Percentiles rank a stretch among this genome's conserved stretches.
phyloP scores from a whole-genome alignment of 1,140 invertebrate genomes.

The Micrasema minimum region DNA sequence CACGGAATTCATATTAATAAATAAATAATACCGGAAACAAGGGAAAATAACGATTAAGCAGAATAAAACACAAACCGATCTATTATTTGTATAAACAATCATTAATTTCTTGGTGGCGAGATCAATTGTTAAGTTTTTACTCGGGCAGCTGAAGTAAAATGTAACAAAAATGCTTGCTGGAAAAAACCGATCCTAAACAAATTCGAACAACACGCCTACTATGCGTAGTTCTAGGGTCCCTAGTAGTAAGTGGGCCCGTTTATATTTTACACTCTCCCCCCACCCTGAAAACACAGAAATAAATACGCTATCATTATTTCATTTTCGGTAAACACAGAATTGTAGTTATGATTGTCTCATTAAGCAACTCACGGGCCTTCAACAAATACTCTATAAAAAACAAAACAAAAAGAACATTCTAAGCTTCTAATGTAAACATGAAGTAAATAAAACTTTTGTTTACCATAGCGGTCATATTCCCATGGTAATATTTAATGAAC shows the following conservation, averaged over 20 bases:
- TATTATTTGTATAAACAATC: slow-evolving; percentile 48
- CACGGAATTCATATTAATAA: slow-evolving; percentile 34
- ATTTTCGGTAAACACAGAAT: slow-evolving; percentile 19
- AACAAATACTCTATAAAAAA: slow-evolving; percentile 11
- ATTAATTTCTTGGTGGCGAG: slow-evolving; percentile 28
- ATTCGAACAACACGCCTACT: too few relatives aligned
- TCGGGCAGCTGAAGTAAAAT: slow-evolving; percentile 15
- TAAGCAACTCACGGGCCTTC: background rate
- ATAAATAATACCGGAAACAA: slow-evolving; percentile 33
- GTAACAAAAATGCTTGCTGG: background rate
- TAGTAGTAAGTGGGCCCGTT: slow-evolving; percentile 7
- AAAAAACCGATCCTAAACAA: slow-evolving; percentile 15
- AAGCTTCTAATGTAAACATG: slow-evolving; percentile 27
- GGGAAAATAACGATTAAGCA: too few relatives aligned
- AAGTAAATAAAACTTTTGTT: slow-evolving; percentile 33
- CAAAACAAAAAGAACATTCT: too few relatives aligned
- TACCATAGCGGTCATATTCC: slow-evolving; percentile 34
- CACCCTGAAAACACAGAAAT: background rate
- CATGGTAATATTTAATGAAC: slow-evolving; percentile 34
- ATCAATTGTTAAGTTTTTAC: slow-evolving; percentile 23
- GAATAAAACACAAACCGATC: slow-evolving; percentile 47
- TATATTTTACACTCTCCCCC: background rate
- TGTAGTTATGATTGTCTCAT: slow-evolving; percentile 2
- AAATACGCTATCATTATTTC: background rate
- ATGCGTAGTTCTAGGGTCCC: background rate